Evolutionary conservation across 2,113 vertebrate genomes (phyloP), one percentile per base, ranked within the genome.

Genomic region (Anthoscopus minutus): DNA sequence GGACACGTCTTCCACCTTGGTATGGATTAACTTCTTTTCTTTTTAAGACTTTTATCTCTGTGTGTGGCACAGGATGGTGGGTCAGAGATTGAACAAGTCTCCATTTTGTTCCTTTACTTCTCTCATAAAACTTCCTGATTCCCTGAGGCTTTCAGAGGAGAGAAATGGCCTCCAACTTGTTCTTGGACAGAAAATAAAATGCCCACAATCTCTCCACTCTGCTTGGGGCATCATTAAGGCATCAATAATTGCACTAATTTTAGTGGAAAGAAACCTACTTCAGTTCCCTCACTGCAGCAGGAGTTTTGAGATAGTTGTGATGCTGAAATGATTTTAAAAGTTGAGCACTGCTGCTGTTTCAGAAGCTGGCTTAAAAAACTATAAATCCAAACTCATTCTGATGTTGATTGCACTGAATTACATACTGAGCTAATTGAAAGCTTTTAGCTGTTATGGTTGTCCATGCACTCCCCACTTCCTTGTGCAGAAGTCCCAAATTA

Each of bases 381-480:
- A 22, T 11, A 62, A 93, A 80, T 54, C 54, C 87, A 80, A 81
- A 35, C 40, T 92, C 77, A 70, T 92, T 79, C 53, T 89, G 72
- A 66, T 70, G 44, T 87, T 91, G 77, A 78, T 89, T 77, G 61
- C 61, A 18, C 79, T 66, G 73, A 90, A 81, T 80, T 77, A 50
- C 1, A 5, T 54, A 45, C 37, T 54, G 28, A 44, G 48, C 64
- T 95, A 95, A 95, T 93, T 95, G 83, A 81, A 84, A 95, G 82
- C 92, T 93, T 95, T 96, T 91, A 93, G 92, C 74, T 74, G 9
- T 70, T 71, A 42, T 82, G 65, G 65, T 78, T 92, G 83, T 56
- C 65, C 64, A 50, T 74, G 37, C 6, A 28, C 38, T 93, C 53
- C 65, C 45, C 64, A 35, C 42, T 70, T 38, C 78, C 71, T 73